Base-by-base conservation (phyloP, 2,888 invertebrate species). In the Tuberolachnus salignus region DNA sequence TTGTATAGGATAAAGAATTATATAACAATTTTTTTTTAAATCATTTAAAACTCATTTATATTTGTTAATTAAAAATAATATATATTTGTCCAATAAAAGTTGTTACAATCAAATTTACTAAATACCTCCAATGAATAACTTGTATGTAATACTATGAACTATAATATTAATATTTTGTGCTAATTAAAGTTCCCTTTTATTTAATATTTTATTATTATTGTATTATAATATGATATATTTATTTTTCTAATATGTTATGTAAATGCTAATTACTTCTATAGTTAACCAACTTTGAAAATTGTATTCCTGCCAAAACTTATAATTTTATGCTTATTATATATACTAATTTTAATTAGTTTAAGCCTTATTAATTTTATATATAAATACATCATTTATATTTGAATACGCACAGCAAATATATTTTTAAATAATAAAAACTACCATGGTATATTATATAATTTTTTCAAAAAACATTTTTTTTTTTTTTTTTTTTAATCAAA, bases 161-260 rank as follows among this genome's bases (percentile, higher is more conserved):
- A 3, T 51, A 26, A 19, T 10, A 72, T 34, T 16, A 73, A 42
- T 51, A 42, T 63, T 63, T 10, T 21, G 16, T 16, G 49, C 61
- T 51, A 3, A 9, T 34, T 34, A 13, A 13, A n/a, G 34, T 42
- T 73, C 6, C 8, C 13, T 63, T 16, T 61, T 21, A 57, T 13
- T 61, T 34, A 73, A 44, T 23, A 63, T 42, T 51, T 26, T 19
- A 55, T 44, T 34, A 72, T 9, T 19, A 59, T 71, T n/a, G 11
- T 63, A 63, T 63, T 42, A 64, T 23, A 46, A 8, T 26, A 46
- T n/a, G n/a, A 21, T 63, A 53, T 53, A 74, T 63, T 72, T 64
- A 74, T 74, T 74, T 74, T 73, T 64, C 10, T 73, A 64, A 42
- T 63, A 21, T 63, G 21, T 74, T 9, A 53, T 64, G n/a, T 63